Base-by-base conservation (phyloP, 2,797 vertebrate genomes). In the Lithobates pipiens region DNA sequence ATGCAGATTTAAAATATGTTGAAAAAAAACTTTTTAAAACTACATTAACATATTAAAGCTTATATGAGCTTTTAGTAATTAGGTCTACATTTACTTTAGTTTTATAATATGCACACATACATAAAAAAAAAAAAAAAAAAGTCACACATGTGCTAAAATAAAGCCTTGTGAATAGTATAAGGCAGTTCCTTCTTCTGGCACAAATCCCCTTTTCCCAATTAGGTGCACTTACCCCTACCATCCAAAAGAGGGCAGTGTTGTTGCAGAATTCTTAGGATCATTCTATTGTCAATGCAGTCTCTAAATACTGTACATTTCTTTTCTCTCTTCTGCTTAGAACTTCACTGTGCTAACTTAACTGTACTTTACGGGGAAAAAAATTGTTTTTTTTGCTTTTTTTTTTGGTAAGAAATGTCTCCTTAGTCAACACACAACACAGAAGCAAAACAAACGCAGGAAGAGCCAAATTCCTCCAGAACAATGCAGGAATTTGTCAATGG, bases 231-330 rank as follows among this genome's bases (percentile, higher is more conserved):
- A 61, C 21, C 54, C 7, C 54, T 61, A 23, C 18, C 88, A 36
- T 88, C 93, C 94, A 90, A 93, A 90, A 95, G 94, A 92, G 93
- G 94, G 94, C 94, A 93, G 89, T 94, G 92, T 95, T 94, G 94
- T 90, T 92, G 89, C 91, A 46, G 88, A 93, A 91, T 89, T 76
- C 80, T 63, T 71, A 69, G 7, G 0, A 50, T 39, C 82, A 72
- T 23, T 39, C 61, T 13, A 80, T 68, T 36, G 67, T 42, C 44
- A 32, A 29, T 27, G 65, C 36, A 36, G 44, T 15, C 39, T 68
- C 80, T 74, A 78, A 16, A 39, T 89, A 91, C 91, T 89, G 90
- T 91, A 90, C 90, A 88, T 82, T 39, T 87, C 5, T 65, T 89
- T 89, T 91, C 90, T 80, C 85, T 72, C 54, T 89, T 71, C 85